Evolutionary conservation across 23 tunicate genomes (phyloP).

Genomic region (Pegea sp.): DNA sequence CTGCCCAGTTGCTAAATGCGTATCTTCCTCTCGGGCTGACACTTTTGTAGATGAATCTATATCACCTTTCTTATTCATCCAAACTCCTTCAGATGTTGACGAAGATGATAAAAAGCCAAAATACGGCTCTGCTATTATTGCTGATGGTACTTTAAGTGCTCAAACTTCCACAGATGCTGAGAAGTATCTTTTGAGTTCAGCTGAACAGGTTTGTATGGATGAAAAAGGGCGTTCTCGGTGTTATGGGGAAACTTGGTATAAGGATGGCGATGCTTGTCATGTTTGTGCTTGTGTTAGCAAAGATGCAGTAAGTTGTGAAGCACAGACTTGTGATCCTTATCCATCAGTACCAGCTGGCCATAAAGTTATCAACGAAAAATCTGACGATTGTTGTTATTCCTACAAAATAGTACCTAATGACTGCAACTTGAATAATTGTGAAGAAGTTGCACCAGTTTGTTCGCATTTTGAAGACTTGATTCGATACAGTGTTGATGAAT

Average conservation of each 20-base stretch:
- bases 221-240: conserved; percentile 47
- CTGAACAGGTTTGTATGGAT: conserved; percentile 20
- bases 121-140: background rate
- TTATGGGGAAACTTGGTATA: conserved; percentile 85
- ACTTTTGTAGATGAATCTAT: background rate
- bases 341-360: conserved; percentile 40
- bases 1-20: conserved; percentile 48
- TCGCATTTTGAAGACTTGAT: conserved; percentile 36
- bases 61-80: too few species aligned
- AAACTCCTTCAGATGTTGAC: too few species aligned
- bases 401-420: conserved; percentile 23
- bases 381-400: conserved; percentile 64
- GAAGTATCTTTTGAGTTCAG: background rate
- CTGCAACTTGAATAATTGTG: conserved; percentile 35
- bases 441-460: conserved; percentile 28
- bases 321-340: conserved; percentile 23
- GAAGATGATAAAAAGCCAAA: too few species aligned
- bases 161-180: background rate
- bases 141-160: background rate
- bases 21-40: background rate
- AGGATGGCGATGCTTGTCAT: conserved; percentile 56
- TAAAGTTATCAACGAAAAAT: conserved; percentile 55
- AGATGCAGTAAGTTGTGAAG: conserved; percentile 8
- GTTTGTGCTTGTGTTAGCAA: conserved; percentile 25
- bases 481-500: conserved; percentile 30